Conservation (phyloP, 2,888 invertebrate genomes). For the Agonopterix alstromeriana region DNA sequence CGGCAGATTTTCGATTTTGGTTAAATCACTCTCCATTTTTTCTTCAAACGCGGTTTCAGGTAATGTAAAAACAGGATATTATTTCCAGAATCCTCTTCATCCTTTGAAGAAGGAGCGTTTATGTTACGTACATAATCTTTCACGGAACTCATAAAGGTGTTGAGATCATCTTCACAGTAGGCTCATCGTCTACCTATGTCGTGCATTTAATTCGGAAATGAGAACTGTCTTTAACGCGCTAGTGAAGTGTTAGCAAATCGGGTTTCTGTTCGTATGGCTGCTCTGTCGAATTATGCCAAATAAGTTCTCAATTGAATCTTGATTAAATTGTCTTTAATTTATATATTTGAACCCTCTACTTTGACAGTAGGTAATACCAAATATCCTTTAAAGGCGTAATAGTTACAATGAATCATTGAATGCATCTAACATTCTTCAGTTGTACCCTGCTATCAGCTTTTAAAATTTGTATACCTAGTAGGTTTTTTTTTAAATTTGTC, state of each 20-base stretch:
- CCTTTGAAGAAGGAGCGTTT: background rate
- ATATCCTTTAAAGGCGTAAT: background rate
- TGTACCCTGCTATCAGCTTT: background rate
- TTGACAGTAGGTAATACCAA: background rate
- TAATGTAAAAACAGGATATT: background rate
- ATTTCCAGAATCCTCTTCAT: background rate
- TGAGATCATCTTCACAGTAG: background rate
- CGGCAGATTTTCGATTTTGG: background rate
- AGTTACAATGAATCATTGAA: background rate
- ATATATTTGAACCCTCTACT: background rate
- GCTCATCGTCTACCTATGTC: background rate
- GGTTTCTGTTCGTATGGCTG: background rate
- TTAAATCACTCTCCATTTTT: background rate
- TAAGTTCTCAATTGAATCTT: background rate
- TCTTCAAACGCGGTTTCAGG: background rate
- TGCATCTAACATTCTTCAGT: constrained; percentile 2
- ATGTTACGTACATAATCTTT: background rate
- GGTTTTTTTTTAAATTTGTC: background rate
- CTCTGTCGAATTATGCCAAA: background rate
- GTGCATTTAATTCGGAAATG: background rate
- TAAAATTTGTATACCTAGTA: background rate
- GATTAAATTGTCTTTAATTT: background rate
- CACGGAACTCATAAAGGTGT: background rate
- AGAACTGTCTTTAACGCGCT: background rate
- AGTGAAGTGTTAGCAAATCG: background rate